Evolutionary conservation across 2,888 invertebrate species (phyloP).

Genomic region (Aplocera efformata): DNA sequence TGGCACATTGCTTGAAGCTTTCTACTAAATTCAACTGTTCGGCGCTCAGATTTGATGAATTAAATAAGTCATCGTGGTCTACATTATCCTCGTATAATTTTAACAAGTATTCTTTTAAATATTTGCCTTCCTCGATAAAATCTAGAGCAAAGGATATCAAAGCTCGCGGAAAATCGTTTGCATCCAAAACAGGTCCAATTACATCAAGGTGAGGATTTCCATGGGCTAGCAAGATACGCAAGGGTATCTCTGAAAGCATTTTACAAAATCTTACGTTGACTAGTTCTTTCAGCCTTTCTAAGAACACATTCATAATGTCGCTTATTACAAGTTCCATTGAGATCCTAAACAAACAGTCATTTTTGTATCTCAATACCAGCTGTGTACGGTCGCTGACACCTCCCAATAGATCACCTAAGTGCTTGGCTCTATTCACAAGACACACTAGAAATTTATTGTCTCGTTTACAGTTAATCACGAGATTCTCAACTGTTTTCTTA

Average conservation of each 20-base stretch:
- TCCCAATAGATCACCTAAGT: constrained; percentile 1
- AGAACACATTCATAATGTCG: constrained; percentile 10
- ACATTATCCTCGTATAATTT: constrained; percentile 4
- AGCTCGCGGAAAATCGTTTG: constrained; percentile 8
- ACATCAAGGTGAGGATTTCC: constrained; percentile 10
- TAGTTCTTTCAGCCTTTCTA: constrained; percentile 4
- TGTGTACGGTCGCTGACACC: constrained; percentile 3
- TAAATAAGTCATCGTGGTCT: constrained; percentile 2
- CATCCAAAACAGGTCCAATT: constrained; percentile 1
- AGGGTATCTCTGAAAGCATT: constrained; percentile 3
- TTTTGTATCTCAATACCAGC: constrained; percentile 7
- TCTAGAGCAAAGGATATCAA: constrained; percentile 7
- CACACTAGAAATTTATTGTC: constrained; percentile 7
- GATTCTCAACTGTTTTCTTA: constrained; percentile 4
- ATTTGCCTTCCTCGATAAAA: constrained; percentile 2
- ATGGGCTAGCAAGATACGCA: constrained; percentile 8
- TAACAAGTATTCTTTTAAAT: constrained; percentile 3
- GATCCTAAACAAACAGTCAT: constrained; percentile 3
- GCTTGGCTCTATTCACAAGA: constrained; percentile 6
- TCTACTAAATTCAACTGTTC: constrained; percentile 1
- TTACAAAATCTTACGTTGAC: constrained; percentile 4
- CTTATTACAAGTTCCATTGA: constrained; percentile 6
- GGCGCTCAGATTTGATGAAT: constrained; percentile 1
- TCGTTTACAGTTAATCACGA: background rate
- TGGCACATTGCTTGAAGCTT: constrained; percentile 6